phyloP scores from a whole-genome alignment of 2,888 invertebrate genomes.

The Ormia ochracea region DNA sequence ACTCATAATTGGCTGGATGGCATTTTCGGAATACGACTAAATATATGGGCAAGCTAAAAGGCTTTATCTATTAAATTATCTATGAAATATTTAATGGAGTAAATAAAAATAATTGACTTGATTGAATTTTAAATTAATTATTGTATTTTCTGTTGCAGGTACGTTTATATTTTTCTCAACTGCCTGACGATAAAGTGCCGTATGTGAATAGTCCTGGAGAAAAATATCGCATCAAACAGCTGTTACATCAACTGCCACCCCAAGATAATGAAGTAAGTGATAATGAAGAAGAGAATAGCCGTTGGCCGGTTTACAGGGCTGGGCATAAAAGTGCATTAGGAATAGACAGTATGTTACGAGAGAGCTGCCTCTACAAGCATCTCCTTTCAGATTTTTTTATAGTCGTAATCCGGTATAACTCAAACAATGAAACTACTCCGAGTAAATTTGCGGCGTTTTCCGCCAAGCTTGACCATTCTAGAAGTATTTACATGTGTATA shows the following conservation, averaged over 20 bases:
- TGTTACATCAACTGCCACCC: constrained; percentile 96
- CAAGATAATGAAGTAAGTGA: constrained; percentile 91
- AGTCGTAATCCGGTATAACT: too few relatives aligned
- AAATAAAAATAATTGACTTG: neutral
- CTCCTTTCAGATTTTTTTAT: too few relatives aligned
- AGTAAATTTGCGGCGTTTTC: too few relatives aligned
- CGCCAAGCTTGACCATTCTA: too few relatives aligned
- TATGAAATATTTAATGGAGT: neutral
- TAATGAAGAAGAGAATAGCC: too few relatives aligned
- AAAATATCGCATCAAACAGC: constrained; percentile 93
- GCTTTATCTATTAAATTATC: neutral
- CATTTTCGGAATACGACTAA: neutral
- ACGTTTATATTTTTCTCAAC: constrained; percentile 95
- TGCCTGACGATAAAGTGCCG: constrained; percentile 98
- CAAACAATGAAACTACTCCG: too few relatives aligned
- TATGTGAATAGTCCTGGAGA: constrained; percentile 97
- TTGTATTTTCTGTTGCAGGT: constrained; percentile 81
- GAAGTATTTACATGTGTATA: too few relatives aligned
- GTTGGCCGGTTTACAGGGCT: too few relatives aligned
- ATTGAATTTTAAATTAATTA: constrained; percentile 45
- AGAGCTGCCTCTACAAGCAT: too few relatives aligned
- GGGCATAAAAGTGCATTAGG: too few relatives aligned
- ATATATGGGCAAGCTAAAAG: neutral
- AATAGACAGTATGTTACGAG: too few relatives aligned
- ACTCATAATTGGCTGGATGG: constrained; percentile 15